Conservation (phyloP, 1,140 invertebrate species). For the Copidosoma floridanum region DNA sequence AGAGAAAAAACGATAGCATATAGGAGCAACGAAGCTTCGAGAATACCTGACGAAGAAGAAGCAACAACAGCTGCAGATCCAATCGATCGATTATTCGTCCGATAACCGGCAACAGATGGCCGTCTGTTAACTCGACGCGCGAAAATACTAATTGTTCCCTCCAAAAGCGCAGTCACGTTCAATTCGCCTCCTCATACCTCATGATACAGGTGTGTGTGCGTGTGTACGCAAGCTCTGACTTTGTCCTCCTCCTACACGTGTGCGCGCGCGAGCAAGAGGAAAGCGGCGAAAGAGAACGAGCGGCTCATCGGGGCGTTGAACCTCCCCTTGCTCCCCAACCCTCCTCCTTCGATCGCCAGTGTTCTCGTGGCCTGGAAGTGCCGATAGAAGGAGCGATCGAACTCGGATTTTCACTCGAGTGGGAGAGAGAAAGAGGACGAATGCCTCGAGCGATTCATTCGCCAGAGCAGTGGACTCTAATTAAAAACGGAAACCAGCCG, state of each 20-base stretch:
- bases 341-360: neutral
- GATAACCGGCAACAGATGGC: neutral
- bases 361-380: neutral
- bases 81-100: neutral
- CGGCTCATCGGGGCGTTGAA: too few species aligned
- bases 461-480: constrained; percentile 35
- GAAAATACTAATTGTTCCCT: constrained; percentile 19
- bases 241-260: neutral
- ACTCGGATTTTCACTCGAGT: too few species aligned
- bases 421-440: neutral
- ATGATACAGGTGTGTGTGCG: too few species aligned
- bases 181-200: neutral
- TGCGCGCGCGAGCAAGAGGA: neutral
- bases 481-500: constrained; percentile 43
- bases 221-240: too few species aligned
- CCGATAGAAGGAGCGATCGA: neutral
- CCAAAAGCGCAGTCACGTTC: neutral
- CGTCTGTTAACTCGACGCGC: too few species aligned
- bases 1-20: too few species aligned
- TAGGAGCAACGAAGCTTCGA: too few species aligned
- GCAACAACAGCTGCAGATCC: neutral
- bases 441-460: constrained; percentile 30
- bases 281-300: neutral
- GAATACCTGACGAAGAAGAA: neutral
- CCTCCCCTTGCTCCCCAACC: neutral